Evolutionary conservation across 2,113 vertebrate species (phyloP).

Genomic region (Bagarius yarrelli): DNA sequence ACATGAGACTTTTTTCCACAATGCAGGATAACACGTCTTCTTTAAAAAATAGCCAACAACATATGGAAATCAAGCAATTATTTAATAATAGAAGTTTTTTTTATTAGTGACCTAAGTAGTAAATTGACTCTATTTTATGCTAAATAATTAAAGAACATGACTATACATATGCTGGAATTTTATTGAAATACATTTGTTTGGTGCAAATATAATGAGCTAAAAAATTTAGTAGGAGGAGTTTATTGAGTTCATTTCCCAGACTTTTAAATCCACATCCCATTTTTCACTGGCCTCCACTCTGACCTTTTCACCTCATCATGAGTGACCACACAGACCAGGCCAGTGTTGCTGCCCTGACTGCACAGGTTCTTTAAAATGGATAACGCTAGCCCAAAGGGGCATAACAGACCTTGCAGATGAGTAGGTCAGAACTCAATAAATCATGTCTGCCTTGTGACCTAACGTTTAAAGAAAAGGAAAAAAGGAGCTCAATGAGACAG

Average conservation of each 20-base stretch:
- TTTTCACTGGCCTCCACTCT: conserved; percentile 37
- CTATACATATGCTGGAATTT: neutral
- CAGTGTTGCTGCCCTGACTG: conserved; percentile 10
- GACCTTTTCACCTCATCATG: conserved; percentile 50
- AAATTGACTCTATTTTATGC: neutral
- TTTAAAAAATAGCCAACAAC: neutral
- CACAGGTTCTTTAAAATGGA: conserved; percentile 43
- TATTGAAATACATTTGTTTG: neutral
- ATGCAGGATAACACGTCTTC: neutral
- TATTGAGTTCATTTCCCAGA: neutral
- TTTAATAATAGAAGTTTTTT: neutral
- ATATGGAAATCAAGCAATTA: neutral
- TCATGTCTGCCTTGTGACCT: conserved; percentile 49
- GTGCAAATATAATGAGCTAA: neutral
- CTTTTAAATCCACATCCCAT: conserved; percentile 9
- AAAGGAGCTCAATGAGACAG: conserved; percentile 40
- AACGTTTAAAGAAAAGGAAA: conserved; percentile 18
- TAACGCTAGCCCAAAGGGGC: conserved; percentile 46
- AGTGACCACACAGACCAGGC: conserved; percentile 31
- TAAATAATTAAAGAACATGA: neutral
- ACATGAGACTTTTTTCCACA: neutral
- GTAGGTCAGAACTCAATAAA: conserved; percentile 54
- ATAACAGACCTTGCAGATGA: conserved; percentile 46
- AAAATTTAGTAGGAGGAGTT: neutral
- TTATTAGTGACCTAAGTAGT: neutral